Percentiles rank a stretch among this genome's conserved stretches.
These are phyloP conservation scores for Drepana falcataria DNA, from an alignment of 2,888 invertebrate species.

Conservation along the genomic window DNA sequence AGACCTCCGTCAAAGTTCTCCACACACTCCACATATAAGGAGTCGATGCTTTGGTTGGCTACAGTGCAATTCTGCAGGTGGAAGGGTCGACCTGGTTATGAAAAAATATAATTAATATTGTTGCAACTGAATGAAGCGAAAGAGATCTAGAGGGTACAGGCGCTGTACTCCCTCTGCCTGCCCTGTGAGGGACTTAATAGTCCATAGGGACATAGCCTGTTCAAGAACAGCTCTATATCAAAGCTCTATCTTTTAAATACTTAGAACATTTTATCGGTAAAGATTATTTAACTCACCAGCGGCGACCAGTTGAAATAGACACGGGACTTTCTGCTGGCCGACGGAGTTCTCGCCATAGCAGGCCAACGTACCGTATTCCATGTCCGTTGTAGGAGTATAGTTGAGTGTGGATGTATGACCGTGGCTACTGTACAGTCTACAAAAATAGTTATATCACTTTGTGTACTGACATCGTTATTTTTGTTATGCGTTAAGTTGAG, in stretches of 20 bases:
- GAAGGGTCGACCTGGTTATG: constrained; percentile 87
- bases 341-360: constrained; percentile 92
- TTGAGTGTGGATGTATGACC: constrained; percentile 83
- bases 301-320: constrained; percentile 90
- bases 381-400: constrained; percentile 91
- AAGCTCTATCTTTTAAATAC: no score
- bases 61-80: constrained; percentile 93
- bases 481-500: no score
- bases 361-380: constrained; percentile 93
- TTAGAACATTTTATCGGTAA: no score
- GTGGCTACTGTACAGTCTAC: constrained; percentile 78
- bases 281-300: constrained; percentile 79
- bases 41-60: constrained; percentile 91
- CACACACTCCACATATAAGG: constrained; percentile 90
- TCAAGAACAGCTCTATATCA: no score
- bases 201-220: no score
- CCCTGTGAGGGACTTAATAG: no score
- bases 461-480: no score
- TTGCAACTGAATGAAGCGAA: no score
- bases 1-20: constrained; percentile 93
- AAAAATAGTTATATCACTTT: background rate
- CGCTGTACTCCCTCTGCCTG: no score
- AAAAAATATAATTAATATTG: constrained; percentile 15
- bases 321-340: constrained; percentile 90
- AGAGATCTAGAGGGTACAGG: no score